Base-by-base conservation (phyloP, 2,888 invertebrate species). In the Cerceris rybyensis region DNA sequence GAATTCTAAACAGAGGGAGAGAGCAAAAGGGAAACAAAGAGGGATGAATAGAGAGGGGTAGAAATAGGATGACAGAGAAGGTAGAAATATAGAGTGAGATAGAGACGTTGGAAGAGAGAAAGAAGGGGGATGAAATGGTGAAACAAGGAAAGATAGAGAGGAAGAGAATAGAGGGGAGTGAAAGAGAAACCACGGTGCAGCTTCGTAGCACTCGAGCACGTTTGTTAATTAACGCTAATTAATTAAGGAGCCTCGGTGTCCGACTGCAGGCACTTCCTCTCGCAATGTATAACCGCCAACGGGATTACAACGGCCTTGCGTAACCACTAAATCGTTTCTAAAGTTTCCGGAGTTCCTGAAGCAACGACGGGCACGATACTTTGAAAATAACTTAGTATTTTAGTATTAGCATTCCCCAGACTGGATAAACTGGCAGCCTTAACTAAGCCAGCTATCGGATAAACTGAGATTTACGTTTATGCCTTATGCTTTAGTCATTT, bases 191-290 rank as follows among this genome's bases (percentile, higher is more conserved):
- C 58, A 68, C 73, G 70, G 63, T 14, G 63, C 70, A 73, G 73
- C 70, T 61, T 58, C 75, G 70, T 58, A 49, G 65, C 58, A 79
- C 75, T 75, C 66, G 60, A 61, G 89, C 90, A 89, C 88, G 89
- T 90, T 90, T 88, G 89, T 90, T 91, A 91, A 91, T 91, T 90
- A 91, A 87, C 85, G 86, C 88, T 90, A 90, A 91, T 91, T 91
- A 91, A 91, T 90, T 89, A 91, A 91, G 87, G 87, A 88, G 87
- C 78, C 87, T 70, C 70, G 60, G 72, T 73, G 75, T 78, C 78
- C 73, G 73, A 79, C 79, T 78, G 73, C 78, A 70, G 78, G 46
- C 67, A 74, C 78, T 78, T 78, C 69, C 78, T 77, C 67, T 60
- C 67, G 70, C 74, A 70, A 80, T 68, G 75, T 76, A 79, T 75